Evolutionary conservation across 2,113 vertebrate species (phyloP).

Genomic region (Morone saxatilis): DNA sequence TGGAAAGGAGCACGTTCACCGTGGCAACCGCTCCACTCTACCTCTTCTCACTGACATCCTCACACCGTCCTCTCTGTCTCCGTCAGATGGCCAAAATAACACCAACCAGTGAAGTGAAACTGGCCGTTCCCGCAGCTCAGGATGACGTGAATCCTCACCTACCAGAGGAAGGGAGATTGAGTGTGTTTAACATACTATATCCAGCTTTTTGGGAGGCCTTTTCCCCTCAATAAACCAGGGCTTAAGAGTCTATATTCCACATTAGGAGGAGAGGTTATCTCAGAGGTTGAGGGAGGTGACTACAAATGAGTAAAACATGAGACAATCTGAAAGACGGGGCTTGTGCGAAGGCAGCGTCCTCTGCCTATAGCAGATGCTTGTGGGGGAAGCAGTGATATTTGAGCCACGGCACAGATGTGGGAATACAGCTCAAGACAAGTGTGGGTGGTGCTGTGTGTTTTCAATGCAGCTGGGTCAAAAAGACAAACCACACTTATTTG

Average conservation of each 20-base stretch:
- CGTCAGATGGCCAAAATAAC: slow-evolving; percentile 67
- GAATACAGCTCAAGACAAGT: slow-evolving; percentile 62
- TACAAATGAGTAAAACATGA: slow-evolving; percentile 36
- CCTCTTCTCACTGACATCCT: slow-evolving; percentile 71
- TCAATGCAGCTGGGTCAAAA: slow-evolving; percentile 63
- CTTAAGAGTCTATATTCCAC: neutral
- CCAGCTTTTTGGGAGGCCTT: neutral
- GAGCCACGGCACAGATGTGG: slow-evolving; percentile 79
- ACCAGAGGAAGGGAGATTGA: slow-evolving; percentile 9
- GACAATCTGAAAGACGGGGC: slow-evolving; percentile 33
- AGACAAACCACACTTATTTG: slow-evolving; percentile 69
- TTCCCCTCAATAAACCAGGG: neutral
- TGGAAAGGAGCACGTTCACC: slow-evolving; percentile 73
- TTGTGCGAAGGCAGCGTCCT: slow-evolving; percentile 31
- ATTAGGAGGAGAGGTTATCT: slow-evolving; percentile 31
- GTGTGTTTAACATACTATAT: slow-evolving; percentile 4
- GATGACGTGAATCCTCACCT: slow-evolving; percentile 18
- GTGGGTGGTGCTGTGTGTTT: slow-evolving; percentile 67
- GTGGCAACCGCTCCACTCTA: slow-evolving; percentile 79
- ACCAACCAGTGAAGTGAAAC: slow-evolving; percentile 46
- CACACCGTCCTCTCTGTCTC: slow-evolving; percentile 55
- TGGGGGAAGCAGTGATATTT: slow-evolving; percentile 72
- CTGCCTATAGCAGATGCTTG: slow-evolving; percentile 63
- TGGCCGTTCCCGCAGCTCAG: slow-evolving; percentile 40
- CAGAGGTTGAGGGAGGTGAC: slow-evolving; percentile 40